Percentiles rank a stretch among this genome's conserved stretches.
Conservation (phyloP, 2,888 invertebrate species). For the Sturmia bella region DNA sequence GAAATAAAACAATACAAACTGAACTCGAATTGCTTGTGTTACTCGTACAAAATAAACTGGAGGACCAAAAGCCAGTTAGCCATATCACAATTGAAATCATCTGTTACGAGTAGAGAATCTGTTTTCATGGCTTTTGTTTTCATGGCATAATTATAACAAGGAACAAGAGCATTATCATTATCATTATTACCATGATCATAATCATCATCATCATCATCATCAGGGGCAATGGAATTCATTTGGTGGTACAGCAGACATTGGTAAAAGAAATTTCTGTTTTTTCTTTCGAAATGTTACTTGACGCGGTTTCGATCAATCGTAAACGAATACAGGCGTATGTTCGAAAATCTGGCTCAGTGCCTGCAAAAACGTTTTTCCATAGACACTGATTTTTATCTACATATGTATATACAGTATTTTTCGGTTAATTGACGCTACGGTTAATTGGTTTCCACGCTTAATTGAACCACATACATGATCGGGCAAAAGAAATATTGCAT, state of each 20-base stretch:
- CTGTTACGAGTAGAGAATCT: constrained; percentile 40
- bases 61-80: constrained; percentile 60
- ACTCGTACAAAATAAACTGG: constrained; percentile 13
- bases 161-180: constrained; percentile 40
- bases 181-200: constrained; percentile 27
- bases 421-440: too few relatives aligned
- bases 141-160: constrained; percentile 33
- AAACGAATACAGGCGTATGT: too few relatives aligned
- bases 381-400: too few relatives aligned
- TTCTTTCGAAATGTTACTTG: too few relatives aligned
- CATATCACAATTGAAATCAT: constrained; percentile 60
- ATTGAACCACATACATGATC: too few relatives aligned
- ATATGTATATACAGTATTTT: too few relatives aligned
- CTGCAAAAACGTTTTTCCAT: too few relatives aligned
- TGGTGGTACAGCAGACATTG: constrained; percentile 19
- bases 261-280: neutral
- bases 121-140: constrained; percentile 56
- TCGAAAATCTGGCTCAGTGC: too few relatives aligned
- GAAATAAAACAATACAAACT: constrained; percentile 51
- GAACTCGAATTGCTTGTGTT: constrained; percentile 39
- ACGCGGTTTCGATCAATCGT: too few relatives aligned
- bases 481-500: too few relatives aligned
- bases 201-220: constrained; percentile 31
- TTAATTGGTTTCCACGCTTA: too few relatives aligned
- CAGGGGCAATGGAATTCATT: constrained; percentile 33